Percentiles rank a stretch among this genome's conserved stretches.
Conservation (phyloP, 2,797 vertebrate species). For the Potorous gilbertii region DNA sequence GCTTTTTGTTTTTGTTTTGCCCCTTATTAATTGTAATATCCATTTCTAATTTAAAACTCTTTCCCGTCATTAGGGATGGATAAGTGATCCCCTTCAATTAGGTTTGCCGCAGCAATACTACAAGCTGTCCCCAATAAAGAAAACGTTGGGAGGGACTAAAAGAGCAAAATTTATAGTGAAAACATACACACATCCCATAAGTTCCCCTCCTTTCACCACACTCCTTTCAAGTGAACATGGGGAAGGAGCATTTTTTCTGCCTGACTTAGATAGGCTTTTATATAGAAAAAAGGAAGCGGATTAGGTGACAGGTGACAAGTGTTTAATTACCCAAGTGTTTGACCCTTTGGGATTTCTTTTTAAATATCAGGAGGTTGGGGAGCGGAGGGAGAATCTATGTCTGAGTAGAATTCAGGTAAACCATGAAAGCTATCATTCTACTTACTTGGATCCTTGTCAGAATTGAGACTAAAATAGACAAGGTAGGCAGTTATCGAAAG, state of each 20-base stretch:
- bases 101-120: not conserved
- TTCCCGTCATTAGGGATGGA: not conserved
- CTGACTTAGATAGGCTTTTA: not conserved
- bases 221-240: no score
- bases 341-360: not conserved
- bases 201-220: not conserved
- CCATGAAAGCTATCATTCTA: not conserved
- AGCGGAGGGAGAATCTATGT: not conserved
- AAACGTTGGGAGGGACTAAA: not conserved
- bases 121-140: not conserved
- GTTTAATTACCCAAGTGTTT: not conserved
- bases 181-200: not conserved
- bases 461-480: not conserved
- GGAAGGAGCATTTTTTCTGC: not conserved
- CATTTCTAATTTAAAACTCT: not conserved
- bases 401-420: not conserved
- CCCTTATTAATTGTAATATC: not conserved
- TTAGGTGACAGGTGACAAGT: not conserved
- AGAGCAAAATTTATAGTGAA: not conserved
- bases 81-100: not conserved
- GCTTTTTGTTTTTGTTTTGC: no score
- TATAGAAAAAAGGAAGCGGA: not conserved
- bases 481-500: not conserved
- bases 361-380: not conserved
- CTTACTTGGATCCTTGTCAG: not conserved